phyloP scores from a whole-genome alignment of 1,140 invertebrate species.

The Eulimnadia texana region DNA sequence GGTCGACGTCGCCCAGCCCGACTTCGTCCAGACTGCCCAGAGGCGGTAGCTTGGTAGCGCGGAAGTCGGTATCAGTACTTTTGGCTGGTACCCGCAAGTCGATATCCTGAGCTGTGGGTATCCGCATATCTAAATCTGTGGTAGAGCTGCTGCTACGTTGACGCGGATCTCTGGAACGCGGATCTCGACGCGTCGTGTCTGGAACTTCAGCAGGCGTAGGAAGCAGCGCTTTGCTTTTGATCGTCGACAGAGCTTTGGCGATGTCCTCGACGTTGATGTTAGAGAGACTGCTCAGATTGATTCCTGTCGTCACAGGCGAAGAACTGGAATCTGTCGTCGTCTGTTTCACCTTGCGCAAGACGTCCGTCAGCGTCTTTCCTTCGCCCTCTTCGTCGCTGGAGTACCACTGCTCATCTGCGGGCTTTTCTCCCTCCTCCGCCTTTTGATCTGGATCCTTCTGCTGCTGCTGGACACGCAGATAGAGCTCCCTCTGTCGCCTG shows the following conservation, averaged over 20 bases:
- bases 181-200: constrained; percentile 15
- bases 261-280: constrained; percentile 59
- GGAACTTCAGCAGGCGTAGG: constrained; percentile 8
- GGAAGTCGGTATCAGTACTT: constrained; percentile 18
- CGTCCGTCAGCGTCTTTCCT: constrained; percentile 24
- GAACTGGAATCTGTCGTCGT: background rate
- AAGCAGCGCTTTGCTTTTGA: constrained; percentile 35
- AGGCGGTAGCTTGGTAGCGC: constrained; percentile 11
- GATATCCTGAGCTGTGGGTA: constrained; percentile 19
- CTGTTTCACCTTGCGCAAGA: constrained; percentile 24
- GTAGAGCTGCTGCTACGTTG: constrained; percentile 28
- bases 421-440: constrained; percentile 31
- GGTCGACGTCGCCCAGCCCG: constrained; percentile 35
- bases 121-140: constrained; percentile 20
- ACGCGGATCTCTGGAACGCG: constrained; percentile 19
- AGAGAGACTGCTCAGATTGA: constrained; percentile 26
- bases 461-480: constrained; percentile 48
- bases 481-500: constrained; percentile 43
- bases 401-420: constrained; percentile 50
- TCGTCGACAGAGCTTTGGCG: constrained; percentile 45
- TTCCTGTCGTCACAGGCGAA: background rate
- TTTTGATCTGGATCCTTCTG: constrained; percentile 33
- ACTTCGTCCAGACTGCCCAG: constrained; percentile 9
- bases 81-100: constrained; percentile 6
- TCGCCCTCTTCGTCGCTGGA: constrained; percentile 51